Evolutionary conservation across 2,888 invertebrate species (phyloP).

Genomic region (Sinhomidia bicolor): DNA sequence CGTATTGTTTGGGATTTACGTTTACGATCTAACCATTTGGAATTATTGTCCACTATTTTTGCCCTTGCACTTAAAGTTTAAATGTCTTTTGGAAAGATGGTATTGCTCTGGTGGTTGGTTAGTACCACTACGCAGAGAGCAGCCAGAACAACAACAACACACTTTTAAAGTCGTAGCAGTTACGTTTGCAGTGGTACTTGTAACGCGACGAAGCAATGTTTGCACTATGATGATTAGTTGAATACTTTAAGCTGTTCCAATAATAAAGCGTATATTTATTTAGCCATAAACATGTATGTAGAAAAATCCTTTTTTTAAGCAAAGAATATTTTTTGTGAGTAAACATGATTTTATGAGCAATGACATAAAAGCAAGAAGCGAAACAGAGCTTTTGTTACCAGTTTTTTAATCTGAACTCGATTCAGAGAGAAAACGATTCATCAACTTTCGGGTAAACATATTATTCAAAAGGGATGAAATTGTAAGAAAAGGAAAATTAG

Average conservation of each 20-base stretch:
- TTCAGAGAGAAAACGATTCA: neutral
- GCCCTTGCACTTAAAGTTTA: conserved; percentile 6
- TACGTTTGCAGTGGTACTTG: no score
- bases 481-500: neutral
- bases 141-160: no score
- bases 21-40: conserved; percentile 20
- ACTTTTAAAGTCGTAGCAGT: no score
- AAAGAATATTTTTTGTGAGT: no score
- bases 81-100: neutral
- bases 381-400: neutral
- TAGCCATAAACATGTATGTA: no score
- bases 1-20: neutral
- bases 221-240: no score
- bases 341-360: neutral
- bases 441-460: neutral
- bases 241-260: no score
- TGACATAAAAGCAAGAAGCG: neutral
- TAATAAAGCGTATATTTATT: no score
- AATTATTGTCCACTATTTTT: neutral
- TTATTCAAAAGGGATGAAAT: neutral
- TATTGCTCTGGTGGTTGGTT: neutral
- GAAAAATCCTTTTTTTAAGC: no score
- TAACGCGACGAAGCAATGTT: no score
- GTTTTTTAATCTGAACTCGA: neutral
- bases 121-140: no score